Evolutionary conservation across 2,888 invertebrate species (phyloP).

Genomic region (Xylophagus ater): DNA sequence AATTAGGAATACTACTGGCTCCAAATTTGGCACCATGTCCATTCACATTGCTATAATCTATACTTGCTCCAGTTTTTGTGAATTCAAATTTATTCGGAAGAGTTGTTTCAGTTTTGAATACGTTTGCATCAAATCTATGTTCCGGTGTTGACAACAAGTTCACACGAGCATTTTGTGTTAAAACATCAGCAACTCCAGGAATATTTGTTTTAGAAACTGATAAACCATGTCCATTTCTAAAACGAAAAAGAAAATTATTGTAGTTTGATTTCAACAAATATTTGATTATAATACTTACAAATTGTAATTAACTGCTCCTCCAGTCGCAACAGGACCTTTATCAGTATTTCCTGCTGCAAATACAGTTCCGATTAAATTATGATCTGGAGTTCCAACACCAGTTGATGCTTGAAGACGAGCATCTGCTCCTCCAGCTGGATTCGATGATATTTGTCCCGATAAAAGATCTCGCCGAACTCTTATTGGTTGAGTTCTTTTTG

Average conservation of each 20-base stretch:
- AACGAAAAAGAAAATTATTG: background rate
- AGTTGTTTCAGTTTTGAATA: constrained; percentile 23
- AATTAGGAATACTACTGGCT: constrained; percentile 24
- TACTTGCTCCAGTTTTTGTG: constrained; percentile 24
- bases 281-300: constrained; percentile 21
- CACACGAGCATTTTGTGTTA: constrained; percentile 19
- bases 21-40: constrained; percentile 26
- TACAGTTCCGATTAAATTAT: constrained; percentile 24
- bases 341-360: constrained; percentile 25
- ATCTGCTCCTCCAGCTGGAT: constrained; percentile 23
- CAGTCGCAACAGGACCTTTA: constrained; percentile 25
- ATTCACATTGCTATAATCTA: constrained; percentile 21
- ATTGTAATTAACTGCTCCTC: constrained; percentile 24
- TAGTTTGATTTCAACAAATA: background rate
- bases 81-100: constrained; percentile 21
- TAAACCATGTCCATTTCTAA: constrained; percentile 26
- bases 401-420: constrained; percentile 18
- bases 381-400: constrained; percentile 20
- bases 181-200: constrained; percentile 20
- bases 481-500: background rate
- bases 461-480: constrained; percentile 2
- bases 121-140: constrained; percentile 23
- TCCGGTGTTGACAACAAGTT: constrained; percentile 7
- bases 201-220: constrained; percentile 25
- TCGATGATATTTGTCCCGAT: constrained; percentile 18